Evolutionary conservation across 2,797 vertebrate genomes (phyloP).

Genomic region (Sebastes paucispinis): DNA sequence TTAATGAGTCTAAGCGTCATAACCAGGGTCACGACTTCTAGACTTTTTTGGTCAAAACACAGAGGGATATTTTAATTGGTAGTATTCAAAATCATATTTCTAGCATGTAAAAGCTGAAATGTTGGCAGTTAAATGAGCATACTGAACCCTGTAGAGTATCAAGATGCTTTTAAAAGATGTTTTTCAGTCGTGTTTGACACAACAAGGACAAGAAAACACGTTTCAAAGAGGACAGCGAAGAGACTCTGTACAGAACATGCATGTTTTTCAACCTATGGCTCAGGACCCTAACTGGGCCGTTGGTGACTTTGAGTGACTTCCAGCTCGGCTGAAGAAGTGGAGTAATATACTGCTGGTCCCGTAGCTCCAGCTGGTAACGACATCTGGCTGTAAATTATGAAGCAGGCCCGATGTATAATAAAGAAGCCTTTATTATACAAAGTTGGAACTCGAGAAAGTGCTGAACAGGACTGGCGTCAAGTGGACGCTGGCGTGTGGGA

Average conservation of each 20-base stretch:
- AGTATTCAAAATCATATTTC: background rate
- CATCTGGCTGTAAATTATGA: slow-evolving; percentile 44
- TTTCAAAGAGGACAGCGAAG: background rate
- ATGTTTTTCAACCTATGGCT: slow-evolving; percentile 54
- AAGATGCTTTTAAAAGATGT: background rate
- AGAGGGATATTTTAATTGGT: background rate
- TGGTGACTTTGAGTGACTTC: slow-evolving; percentile 13
- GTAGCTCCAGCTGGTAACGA: slow-evolving; percentile 21
- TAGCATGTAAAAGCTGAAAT: no score
- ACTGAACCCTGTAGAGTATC: background rate
- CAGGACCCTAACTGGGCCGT: background rate
- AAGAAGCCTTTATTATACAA: slow-evolving; percentile 32
- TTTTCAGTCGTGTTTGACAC: background rate
- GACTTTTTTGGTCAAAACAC: background rate
- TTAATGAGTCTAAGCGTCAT: background rate
- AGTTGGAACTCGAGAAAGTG: slow-evolving; percentile 27
- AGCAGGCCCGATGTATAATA: slow-evolving; percentile 36
- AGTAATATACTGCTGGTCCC: slow-evolving; percentile 12
- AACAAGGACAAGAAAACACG: background rate
- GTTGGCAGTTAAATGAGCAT: no score
- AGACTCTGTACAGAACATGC: slow-evolving; percentile 61
- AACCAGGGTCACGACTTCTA: background rate
- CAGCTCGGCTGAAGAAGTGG: background rate
- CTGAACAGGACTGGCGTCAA: slow-evolving; percentile 15
- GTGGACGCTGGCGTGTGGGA: slow-evolving; percentile 26